Percentiles rank a stretch among this genome's conserved stretches.
Conservation (phyloP, 2,797 vertebrate genomes). For the Hydrocynus forskahlii region DNA sequence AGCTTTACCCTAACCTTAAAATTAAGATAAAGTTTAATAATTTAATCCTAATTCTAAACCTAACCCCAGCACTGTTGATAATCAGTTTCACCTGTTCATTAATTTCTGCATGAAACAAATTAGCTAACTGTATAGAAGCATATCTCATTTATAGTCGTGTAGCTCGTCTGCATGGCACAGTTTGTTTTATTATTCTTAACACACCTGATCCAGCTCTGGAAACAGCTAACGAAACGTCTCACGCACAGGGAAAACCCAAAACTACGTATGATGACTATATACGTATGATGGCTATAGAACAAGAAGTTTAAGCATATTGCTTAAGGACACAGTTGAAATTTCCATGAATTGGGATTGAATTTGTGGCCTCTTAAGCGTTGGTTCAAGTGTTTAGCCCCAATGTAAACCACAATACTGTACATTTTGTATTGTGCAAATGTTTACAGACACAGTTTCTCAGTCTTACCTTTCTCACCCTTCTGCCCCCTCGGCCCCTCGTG, state of each 20-base stretch:
- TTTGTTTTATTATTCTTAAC: too few species aligned
- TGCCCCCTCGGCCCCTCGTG: constrained; percentile 81
- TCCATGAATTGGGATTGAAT: not conserved
- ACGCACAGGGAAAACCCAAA: not conserved
- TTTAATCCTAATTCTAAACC: too few species aligned
- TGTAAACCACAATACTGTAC: not conserved
- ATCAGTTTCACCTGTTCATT: too few species aligned
- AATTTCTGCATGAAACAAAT: not conserved
- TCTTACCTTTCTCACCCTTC: constrained; percentile 88
- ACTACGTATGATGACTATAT: not conserved
- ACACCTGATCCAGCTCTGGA: not conserved
- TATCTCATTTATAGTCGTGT: not conserved
- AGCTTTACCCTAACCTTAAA: too few species aligned
- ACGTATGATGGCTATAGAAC: too few species aligned
- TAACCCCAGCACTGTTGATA: too few species aligned
- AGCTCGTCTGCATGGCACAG: too few species aligned
- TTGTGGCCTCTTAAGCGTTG: not conserved
- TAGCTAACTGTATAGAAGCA: not conserved
- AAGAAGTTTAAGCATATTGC: too few species aligned
- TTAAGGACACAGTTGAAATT: too few species aligned
- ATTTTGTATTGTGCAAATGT: not conserved
- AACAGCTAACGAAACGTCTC: not conserved
- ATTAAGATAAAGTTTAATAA: too few species aligned
- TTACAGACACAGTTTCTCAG: not conserved
- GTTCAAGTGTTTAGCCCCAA: not conserved